phyloP scores from a whole-genome alignment of 2,888 invertebrate species.

The Epsilonema sp. region DNA sequence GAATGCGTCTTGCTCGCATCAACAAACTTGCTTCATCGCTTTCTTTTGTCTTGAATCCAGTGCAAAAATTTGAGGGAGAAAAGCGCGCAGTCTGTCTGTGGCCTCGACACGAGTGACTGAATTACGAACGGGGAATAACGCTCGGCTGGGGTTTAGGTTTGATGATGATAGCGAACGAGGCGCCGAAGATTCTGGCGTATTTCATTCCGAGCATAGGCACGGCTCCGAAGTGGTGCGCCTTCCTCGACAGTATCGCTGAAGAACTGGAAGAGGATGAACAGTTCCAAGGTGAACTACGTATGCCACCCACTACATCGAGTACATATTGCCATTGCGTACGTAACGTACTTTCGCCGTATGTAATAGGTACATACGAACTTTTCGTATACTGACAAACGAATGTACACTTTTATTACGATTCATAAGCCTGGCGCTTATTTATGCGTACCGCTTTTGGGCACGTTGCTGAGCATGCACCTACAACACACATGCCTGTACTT shows the following conservation, averaged over 20 bases:
- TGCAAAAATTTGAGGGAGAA: background rate
- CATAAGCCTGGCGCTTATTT: too few species aligned
- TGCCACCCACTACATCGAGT: background rate
- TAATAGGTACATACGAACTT: too few species aligned
- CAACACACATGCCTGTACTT: too few species aligned
- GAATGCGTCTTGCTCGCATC: too few species aligned
- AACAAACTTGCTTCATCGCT: too few species aligned
- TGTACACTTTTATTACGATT: too few species aligned
- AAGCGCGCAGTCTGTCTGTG: background rate
- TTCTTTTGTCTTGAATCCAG: background rate
- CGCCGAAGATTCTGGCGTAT: conserved; percentile 75
- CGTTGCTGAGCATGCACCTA: too few species aligned
- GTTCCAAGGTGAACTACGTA: conserved; percentile 39
- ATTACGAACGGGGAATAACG: background rate
- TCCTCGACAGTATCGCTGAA: conserved; percentile 84
- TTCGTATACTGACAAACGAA: too few species aligned
- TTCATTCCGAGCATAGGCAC: conserved; percentile 55
- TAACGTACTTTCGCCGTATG: background rate
- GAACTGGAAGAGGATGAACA: conserved; percentile 67
- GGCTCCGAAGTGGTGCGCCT: conserved; percentile 82
- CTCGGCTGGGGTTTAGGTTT: conserved; percentile 41
- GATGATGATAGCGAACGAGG: conserved; percentile 82
- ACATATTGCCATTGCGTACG: background rate
- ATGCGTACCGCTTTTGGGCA: too few species aligned
- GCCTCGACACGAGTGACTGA: background rate